Evolutionary conservation across 2,797 vertebrate species (phyloP).

Genomic region (Centroberyx gerrardi): DNA sequence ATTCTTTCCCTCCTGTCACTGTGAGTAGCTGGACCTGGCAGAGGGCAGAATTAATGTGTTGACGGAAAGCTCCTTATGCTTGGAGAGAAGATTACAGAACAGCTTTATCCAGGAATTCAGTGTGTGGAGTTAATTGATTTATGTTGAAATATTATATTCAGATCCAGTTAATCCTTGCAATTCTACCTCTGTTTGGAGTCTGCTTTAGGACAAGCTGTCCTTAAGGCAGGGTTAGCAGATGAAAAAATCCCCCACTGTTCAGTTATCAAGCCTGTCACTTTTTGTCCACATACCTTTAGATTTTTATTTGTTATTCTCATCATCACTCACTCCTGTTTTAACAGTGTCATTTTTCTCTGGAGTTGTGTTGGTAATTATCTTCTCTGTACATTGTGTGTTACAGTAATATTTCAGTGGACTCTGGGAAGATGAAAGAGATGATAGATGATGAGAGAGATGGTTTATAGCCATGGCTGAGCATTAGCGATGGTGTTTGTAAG

Average conservation of each 20-base stretch:
- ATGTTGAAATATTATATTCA: conserved; percentile 80
- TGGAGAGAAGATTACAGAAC: conserved; percentile 81
- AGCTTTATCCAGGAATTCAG: conserved; percentile 82
- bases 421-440: background rate
- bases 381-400: too few species aligned
- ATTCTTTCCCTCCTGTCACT: conserved; percentile 60
- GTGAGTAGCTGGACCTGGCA: conserved; percentile 63
- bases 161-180: conserved; percentile 73
- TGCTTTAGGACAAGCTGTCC: conserved; percentile 63
- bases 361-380: too few species aligned
- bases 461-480: too few species aligned
- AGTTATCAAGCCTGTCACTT: conserved; percentile 17
- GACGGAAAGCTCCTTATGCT: conserved; percentile 86
- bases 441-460: background rate
- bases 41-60: conserved; percentile 83
- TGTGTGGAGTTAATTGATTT: conserved; percentile 84
- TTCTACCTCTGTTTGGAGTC: conserved; percentile 60
- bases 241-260: background rate
- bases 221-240: conserved; percentile 36
- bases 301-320: conserved; percentile 13
- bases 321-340: background rate
- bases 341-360: background rate
- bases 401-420: background rate
- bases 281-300: background rate
- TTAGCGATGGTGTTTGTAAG: background rate